Conservation (phyloP, 2,113 vertebrate species). For the Melanotaenia duboulayi region DNA sequence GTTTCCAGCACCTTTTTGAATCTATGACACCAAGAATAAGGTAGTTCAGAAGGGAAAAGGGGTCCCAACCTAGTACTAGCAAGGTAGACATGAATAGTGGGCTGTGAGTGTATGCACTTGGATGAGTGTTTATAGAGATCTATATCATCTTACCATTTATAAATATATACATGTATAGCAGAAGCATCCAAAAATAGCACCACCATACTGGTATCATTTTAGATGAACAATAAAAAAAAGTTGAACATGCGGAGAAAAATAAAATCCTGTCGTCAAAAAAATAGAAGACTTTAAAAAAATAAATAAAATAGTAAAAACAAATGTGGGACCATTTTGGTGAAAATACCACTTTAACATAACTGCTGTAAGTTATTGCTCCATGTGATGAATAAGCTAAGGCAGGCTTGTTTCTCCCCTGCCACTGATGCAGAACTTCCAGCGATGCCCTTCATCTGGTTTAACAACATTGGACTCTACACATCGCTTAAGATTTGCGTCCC, state of each 20-base stretch:
- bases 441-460: constrained; percentile 72
- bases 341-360: constrained; percentile 1
- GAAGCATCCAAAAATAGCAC: neutral
- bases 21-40: no score
- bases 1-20: no score
- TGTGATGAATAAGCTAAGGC: constrained; percentile 57
- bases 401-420: constrained; percentile 45
- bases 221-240: neutral
- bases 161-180: no score
- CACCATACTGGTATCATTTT: neutral
- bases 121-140: no score
- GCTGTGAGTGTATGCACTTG: no score
- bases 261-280: neutral
- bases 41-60: no score
- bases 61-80: no score
- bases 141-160: no score
- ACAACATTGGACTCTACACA: constrained; percentile 79
- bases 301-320: neutral
- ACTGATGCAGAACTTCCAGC: constrained; percentile 58
- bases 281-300: neutral
- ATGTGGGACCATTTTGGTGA: constrained; percentile 18
- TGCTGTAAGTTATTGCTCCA: constrained; percentile 38
- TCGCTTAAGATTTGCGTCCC: constrained; percentile 69
- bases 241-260: neutral
- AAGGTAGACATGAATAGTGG: no score